Conservation (phyloP, 2,797 vertebrate genomes). For the Propithecus deckenii region DNA sequence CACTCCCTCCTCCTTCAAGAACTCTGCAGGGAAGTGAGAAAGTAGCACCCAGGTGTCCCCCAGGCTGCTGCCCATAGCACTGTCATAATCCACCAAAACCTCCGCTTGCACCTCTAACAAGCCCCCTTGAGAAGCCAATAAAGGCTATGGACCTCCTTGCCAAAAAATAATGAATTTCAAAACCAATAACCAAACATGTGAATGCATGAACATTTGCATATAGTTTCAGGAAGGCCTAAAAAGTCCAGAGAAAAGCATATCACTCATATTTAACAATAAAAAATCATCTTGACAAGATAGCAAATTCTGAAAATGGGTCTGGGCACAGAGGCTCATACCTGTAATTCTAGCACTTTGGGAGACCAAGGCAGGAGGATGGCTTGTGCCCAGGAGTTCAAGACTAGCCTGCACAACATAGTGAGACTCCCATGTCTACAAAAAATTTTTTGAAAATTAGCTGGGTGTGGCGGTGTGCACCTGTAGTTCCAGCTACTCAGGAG, state of each 20-base stretch:
- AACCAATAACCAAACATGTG: neutral
- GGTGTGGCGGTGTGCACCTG: neutral
- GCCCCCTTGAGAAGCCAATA: neutral
- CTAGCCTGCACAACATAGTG: neutral
- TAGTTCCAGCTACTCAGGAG: neutral
- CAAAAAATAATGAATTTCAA: neutral
- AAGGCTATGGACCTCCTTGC: neutral
- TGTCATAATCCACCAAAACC: neutral
- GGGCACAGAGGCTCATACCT: neutral
- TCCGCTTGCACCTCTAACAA: neutral
- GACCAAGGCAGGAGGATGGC: neutral
- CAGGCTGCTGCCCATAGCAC: fast-evolving
- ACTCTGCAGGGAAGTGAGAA: neutral
- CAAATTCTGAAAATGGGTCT: neutral
- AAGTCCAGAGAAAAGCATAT: neutral
- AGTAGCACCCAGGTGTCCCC: neutral
- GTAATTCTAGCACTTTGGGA: neutral
- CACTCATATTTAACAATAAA: neutral
- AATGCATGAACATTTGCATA: neutral
- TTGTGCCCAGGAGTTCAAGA: neutral
- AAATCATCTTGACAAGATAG: neutral
- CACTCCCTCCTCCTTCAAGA: neutral
- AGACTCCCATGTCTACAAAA: neutral
- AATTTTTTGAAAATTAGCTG: neutral
- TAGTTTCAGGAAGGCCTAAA: neutral